Evolutionary conservation across 2,797 vertebrate species (phyloP).

Genomic region (Gorsachius magnificus): DNA sequence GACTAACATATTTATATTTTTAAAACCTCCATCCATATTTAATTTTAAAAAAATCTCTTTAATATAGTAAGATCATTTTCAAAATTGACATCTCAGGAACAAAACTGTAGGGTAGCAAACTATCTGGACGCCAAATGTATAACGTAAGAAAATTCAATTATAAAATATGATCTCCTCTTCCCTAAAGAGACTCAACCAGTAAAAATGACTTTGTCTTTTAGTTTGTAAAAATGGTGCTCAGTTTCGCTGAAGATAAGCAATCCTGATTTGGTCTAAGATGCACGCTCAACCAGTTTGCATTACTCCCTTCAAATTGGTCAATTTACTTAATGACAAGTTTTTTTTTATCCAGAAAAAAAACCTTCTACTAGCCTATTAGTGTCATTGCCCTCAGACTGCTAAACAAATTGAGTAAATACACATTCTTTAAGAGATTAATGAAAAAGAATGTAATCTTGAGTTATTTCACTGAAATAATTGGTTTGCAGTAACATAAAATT

Average conservation of each 20-base stretch:
- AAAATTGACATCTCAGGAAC: neutral
- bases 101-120: neutral
- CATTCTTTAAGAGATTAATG: neutral
- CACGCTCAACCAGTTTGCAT: neutral
- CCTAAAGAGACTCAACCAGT: neutral
- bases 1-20: neutral
- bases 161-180: neutral
- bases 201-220: neutral
- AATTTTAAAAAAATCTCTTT: neutral
- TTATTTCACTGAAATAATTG: neutral
- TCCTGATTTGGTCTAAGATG: neutral
- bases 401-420: neutral
- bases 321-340: neutral
- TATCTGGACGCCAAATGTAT: accelerated
- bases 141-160: neutral
- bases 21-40: neutral
- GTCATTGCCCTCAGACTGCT: neutral
- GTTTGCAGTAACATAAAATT: neutral
- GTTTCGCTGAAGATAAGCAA: neutral
- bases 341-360: neutral
- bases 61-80: neutral
- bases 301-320: neutral
- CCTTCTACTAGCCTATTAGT: neutral
- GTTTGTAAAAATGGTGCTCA: neutral
- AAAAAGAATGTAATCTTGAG: neutral